A percentile compares a stretch with the other conserved stretches of the same genome.
Conservation (phyloP, 2,888 invertebrate species). For the Octonoba sinensis region DNA sequence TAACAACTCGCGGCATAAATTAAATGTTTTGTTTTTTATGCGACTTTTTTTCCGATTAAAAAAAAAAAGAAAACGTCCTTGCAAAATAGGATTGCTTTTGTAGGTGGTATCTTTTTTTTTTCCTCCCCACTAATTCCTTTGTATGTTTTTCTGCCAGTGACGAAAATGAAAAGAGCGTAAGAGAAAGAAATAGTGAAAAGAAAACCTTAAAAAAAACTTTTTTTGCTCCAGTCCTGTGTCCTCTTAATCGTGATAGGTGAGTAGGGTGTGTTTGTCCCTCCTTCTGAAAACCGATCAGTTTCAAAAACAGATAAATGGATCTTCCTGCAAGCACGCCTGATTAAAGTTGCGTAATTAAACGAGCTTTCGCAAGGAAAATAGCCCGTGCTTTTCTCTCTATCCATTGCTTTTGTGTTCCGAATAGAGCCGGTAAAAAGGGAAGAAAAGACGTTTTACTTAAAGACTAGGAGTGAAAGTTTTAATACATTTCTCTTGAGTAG, state of each 20-base stretch:
- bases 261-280: constrained; percentile 47
- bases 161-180: constrained; percentile 28
- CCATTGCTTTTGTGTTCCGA: constrained; percentile 44
- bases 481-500: constrained; percentile 55
- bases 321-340: constrained; percentile 49
- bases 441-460: constrained; percentile 56
- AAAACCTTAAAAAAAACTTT: constrained; percentile 14
- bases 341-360: constrained; percentile 64
- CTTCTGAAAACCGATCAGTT: constrained; percentile 49
- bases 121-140: constrained; percentile 51
- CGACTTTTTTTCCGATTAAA: neutral
- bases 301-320: constrained; percentile 62
- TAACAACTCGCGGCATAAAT: constrained; percentile 53
- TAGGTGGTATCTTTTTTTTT: constrained; percentile 17
- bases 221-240: constrained; percentile 50
- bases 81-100: constrained; percentile 10
- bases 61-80: constrained; percentile 1
- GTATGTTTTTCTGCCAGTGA: constrained; percentile 43
- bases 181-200: constrained; percentile 1
- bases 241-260: constrained; percentile 58
- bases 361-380: constrained; percentile 51
- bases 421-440: constrained; percentile 14
- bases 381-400: constrained; percentile 47
- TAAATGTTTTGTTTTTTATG: constrained; percentile 27
- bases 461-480: constrained; percentile 63